Evolutionary conservation across 1,140 invertebrate genomes (phyloP).

Genomic region (Drosophila nigromelanica): DNA sequence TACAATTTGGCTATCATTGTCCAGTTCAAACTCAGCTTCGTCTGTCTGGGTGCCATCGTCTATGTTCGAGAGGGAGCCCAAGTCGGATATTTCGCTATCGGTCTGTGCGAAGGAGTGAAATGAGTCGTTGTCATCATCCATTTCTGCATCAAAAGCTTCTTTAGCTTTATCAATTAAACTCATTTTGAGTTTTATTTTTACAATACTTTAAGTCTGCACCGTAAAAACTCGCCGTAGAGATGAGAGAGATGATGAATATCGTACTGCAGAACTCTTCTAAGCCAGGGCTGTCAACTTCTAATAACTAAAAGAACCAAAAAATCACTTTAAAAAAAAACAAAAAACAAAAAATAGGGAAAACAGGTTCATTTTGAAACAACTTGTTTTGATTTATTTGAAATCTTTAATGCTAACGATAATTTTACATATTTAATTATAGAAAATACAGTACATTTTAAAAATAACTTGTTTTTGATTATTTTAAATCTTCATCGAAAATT

Average conservation of each 20-base stretch:
- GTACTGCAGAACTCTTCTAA: not conserved
- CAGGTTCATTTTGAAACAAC: no score
- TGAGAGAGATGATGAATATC: not conserved
- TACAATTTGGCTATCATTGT: not conserved
- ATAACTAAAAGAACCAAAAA: not conserved
- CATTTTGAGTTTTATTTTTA: constrained; percentile 27
- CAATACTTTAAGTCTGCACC: not conserved
- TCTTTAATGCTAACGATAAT: no score
- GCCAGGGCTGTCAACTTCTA: not conserved
- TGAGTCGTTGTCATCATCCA: constrained; percentile 35
- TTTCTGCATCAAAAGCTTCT: not conserved
- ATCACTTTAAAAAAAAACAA: no score
- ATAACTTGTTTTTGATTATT: no score
- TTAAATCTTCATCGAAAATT: no score
- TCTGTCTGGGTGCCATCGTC: not conserved
- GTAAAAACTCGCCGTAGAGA: not conserved
- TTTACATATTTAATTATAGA: no score
- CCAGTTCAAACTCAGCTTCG: not conserved
- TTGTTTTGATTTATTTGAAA: no score
- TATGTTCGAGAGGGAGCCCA: constrained; percentile 4
- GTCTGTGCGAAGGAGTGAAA: constrained; percentile 48
- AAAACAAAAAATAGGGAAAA: no score
- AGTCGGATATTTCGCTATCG: not conserved
- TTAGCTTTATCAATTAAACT: not conserved
- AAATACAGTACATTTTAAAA: no score